A percentile compares a stretch with the other conserved stretches of the same genome.
phyloP scores from a whole-genome alignment of 1,140 invertebrate species.

The Diprion similis region DNA sequence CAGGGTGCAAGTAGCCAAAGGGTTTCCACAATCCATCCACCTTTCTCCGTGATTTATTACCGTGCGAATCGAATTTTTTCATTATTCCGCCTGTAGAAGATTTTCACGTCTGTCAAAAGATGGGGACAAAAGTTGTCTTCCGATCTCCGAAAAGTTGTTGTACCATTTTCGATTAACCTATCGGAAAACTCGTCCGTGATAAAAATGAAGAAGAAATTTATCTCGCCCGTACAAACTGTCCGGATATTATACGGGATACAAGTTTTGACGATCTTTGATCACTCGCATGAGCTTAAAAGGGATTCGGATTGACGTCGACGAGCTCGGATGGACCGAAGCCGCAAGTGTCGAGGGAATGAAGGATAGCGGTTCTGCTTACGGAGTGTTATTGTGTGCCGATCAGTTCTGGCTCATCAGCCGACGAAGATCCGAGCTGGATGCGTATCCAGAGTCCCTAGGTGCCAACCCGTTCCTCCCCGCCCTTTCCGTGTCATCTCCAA shows the following conservation, averaged over 20 bases:
- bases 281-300: too few species aligned
- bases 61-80: constrained; percentile 52
- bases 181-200: too few species aligned
- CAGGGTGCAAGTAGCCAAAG: constrained; percentile 30
- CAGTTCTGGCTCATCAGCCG: constrained; percentile 57
- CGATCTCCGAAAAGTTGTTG: too few species aligned
- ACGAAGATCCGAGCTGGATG: constrained; percentile 38
- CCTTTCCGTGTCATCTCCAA: neutral
- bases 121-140: neutral
- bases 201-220: too few species aligned
- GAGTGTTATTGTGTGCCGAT: constrained; percentile 55
- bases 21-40: constrained; percentile 25
- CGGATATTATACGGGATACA: too few species aligned
- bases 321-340: too few species aligned
- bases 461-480: constrained; percentile 41
- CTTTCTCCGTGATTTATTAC: constrained; percentile 48
- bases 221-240: too few species aligned
- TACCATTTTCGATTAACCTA: too few species aligned
- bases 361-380: constrained; percentile 57
- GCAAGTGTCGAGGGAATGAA: constrained; percentile 31
- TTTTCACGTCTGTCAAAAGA: neutral
- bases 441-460: constrained; percentile 40
- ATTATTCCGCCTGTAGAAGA: constrained; percentile 1
- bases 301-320: too few species aligned
- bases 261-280: too few species aligned